phyloP scores from a whole-genome alignment of 2,113 vertebrate species.

The Struthidea cinerea region DNA sequence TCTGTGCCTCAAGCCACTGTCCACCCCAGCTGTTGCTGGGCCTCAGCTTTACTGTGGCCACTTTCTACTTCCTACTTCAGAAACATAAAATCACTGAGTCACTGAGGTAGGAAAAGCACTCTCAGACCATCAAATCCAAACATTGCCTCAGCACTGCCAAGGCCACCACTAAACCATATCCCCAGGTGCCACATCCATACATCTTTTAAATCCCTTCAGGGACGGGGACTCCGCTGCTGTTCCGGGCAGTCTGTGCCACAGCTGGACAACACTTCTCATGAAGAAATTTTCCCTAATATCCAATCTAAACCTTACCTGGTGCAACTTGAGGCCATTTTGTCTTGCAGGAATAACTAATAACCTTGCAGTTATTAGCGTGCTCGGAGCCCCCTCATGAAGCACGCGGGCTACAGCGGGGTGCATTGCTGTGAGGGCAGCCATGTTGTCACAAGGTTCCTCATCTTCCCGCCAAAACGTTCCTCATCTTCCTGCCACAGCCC shows the following conservation, averaged over 20 bases:
- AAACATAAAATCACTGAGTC: not conserved
- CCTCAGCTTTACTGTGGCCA: not conserved
- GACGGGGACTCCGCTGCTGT: not conserved
- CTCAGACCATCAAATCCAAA: not conserved
- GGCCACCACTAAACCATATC: not conserved
- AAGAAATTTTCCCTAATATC: not conserved
- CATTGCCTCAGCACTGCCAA: not conserved
- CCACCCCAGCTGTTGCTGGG: not conserved
- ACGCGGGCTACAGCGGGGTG: accelerated
- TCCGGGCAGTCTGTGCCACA: not conserved
- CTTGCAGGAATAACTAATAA: not conserved
- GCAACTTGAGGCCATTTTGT: not conserved
- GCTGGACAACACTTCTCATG: not conserved
- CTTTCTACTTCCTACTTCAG: not conserved
- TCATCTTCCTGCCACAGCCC: accelerated
- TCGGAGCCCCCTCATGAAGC: not conserved
- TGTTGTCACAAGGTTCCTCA: accelerated
- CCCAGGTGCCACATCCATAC: accelerated
- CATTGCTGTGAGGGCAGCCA: accelerated
- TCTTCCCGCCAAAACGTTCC: not conserved
- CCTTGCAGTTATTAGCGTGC: not conserved
- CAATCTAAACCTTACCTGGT: not conserved
- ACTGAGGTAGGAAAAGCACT: not conserved
- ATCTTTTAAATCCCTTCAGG: not conserved
- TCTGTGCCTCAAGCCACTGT: accelerated